Evolutionary conservation across 2,888 invertebrate species (phyloP).

Genomic region (Ophion ellenae): DNA sequence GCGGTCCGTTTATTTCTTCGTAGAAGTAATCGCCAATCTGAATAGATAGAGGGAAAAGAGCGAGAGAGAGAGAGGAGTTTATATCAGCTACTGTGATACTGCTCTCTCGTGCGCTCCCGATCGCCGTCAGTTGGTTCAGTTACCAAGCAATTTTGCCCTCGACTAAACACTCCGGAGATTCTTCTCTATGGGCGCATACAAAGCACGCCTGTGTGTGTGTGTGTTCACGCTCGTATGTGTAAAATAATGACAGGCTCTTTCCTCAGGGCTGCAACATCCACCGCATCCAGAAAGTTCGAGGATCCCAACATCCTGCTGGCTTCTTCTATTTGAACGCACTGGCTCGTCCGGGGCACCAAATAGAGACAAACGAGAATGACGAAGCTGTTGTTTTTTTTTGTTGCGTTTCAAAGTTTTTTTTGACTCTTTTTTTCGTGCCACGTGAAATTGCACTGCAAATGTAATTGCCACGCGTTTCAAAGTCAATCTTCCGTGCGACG

Average conservation of each 20-base stretch:
- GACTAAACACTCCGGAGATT: slow-evolving; percentile 56
- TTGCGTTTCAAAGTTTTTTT: too few relatives aligned
- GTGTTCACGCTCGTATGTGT: slow-evolving; percentile 7
- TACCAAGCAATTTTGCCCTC: slow-evolving; percentile 29
- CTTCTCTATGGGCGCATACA: slow-evolving; percentile 32
- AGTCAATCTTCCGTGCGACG: too few relatives aligned
- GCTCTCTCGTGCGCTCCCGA: slow-evolving; percentile 6
- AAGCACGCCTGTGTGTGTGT: too few relatives aligned
- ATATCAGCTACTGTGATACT: slow-evolving; percentile 38
- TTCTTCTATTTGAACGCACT: too few relatives aligned
- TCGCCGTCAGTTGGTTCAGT: slow-evolving; percentile 13
- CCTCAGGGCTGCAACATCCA: slow-evolving; percentile 12
- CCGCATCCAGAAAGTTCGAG: too few relatives aligned
- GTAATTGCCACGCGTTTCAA: background rate
- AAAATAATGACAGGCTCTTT: slow-evolving; percentile 5
- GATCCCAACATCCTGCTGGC: too few relatives aligned
- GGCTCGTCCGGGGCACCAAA: too few relatives aligned
- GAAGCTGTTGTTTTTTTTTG: too few relatives aligned
- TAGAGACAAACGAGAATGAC: too few relatives aligned
- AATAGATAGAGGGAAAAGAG: slow-evolving; percentile 12
- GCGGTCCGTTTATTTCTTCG: slow-evolving; percentile 78
- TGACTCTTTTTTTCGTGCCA: too few relatives aligned
- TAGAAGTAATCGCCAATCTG: slow-evolving; percentile 73
- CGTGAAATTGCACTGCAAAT: background rate
- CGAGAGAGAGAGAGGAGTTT: slow-evolving; percentile 3